These are phyloP conservation scores for Semnornis frantzii DNA, from an alignment of 2,113 vertebrate species.

Conservation along the genomic window DNA sequence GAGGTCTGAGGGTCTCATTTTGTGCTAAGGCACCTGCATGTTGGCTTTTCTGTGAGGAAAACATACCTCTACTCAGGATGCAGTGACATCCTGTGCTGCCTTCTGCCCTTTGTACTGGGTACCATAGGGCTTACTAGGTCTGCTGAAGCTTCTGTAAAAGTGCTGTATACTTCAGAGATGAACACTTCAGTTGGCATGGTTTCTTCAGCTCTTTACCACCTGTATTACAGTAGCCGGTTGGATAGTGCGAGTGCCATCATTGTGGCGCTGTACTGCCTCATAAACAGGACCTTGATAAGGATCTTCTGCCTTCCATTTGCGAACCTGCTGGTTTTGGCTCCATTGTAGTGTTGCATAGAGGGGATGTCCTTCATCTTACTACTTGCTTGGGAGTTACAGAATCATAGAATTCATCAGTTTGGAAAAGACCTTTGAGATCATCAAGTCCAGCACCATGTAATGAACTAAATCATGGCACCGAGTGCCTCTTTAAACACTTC, in stretches of 20 bases:
- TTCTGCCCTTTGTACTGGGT: background rate
- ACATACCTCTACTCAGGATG: fast-evolving
- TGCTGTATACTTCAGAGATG: background rate
- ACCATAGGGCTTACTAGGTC: background rate
- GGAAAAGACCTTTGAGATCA: no score
- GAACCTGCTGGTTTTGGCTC: background rate
- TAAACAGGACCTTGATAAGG: background rate
- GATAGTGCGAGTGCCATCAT: background rate
- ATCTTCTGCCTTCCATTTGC: background rate
- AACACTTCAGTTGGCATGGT: background rate
- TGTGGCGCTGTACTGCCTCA: background rate
- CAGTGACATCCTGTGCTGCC: background rate
- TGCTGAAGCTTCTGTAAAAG: background rate
- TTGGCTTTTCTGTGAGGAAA: background rate
- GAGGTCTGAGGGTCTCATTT: background rate
- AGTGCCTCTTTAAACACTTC: no score
- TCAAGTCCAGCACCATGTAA: no score
- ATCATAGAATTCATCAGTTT: no score
- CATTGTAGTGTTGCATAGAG: fast-evolving
- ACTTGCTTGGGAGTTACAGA: background rate
- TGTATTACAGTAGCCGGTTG: background rate
- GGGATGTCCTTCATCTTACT: background rate
- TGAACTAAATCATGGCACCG: no score
- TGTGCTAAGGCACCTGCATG: background rate
- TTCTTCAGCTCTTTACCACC: background rate